These are phyloP conservation scores for Neoseiulus cucumeris DNA, from an alignment of 1,140 invertebrate genomes.

Conservation along the genomic window DNA sequence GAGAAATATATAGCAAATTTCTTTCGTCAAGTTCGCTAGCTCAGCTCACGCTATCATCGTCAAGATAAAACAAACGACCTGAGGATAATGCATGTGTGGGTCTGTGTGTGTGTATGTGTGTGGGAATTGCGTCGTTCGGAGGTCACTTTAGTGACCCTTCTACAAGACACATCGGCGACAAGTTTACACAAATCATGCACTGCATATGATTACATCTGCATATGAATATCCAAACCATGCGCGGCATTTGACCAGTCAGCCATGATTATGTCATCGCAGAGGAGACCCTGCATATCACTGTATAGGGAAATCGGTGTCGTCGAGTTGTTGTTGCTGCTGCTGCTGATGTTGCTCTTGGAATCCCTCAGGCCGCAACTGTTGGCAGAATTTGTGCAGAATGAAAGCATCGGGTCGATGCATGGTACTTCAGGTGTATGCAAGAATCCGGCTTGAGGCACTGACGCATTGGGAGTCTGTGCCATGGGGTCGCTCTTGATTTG, in stretches of 20 bases:
- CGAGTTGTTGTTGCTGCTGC: background rate
- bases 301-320: background rate
- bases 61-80: too few relatives aligned
- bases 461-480: background rate
- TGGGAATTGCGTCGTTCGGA: too few relatives aligned
- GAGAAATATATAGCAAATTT: too few relatives aligned
- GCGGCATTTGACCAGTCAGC: background rate
- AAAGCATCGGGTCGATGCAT: background rate
- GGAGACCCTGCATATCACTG: conserved; percentile 1
- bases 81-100: too few relatives aligned
- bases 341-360: background rate
- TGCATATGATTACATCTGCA: background rate
- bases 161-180: too few relatives aligned
- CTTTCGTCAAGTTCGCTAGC: too few relatives aligned
- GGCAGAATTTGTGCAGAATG: background rate
- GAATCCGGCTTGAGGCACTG: background rate
- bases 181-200: too few relatives aligned
- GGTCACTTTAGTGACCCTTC: too few relatives aligned
- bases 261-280: background rate
- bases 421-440: background rate
- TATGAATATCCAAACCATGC: background rate
- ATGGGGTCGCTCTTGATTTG: background rate
- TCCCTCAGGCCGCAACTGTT: background rate
- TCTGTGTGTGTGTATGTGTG: too few relatives aligned
- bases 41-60: too few relatives aligned